Base-by-base conservation (phyloP, 1,140 invertebrate genomes). In the Monochamus saltuarius region DNA sequence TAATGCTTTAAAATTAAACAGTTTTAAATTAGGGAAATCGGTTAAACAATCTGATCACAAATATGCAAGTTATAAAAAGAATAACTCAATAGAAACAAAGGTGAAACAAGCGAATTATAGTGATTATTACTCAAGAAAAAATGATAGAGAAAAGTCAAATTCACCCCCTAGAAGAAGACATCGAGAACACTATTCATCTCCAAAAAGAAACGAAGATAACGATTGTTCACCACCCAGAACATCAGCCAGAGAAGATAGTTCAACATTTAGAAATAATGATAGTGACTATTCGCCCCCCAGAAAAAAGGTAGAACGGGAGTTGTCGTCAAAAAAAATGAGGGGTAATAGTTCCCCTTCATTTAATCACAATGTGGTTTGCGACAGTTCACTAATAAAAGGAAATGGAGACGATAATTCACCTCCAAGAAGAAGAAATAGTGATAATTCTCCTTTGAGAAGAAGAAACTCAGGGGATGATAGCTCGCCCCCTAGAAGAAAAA, bases 221-320 rank as follows among this genome's bases (percentile, higher is more conserved):
- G 73, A 78, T 62, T 56, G 71, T 10, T 80, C 73, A 50, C 78
- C 79, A 11, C 73, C 76, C 10, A 76, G 76, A 59, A 73, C 2
- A 29, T 29, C 22, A 29, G 22, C 6, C 62, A 59, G n/a, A 72
- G 66, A 56, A 67, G 64, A 37, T 10, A 16, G 19, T 22, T 14
- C 13, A n/a, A 49, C 0, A 14, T 34, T 36, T 1, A 17, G 7
- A 22, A 34, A 22, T 35, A 52, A 22, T 19, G 16, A 57, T 45
- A 9, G 11, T 19, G 60, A 65, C 51, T 53, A 36, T 7, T 65
- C 60, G 9, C 59, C 50, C 58, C 37, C 60, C 2, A 72, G 43
- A 51, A 70, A 45, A 43, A 53, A 61, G 55, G 67, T 56, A 19
- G 68, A 73, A 59, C 22, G 52, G 22, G 3, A 70, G 62, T 13